phyloP scores from a whole-genome alignment of 2,113 vertebrate species.

The Sitta europaea region DNA sequence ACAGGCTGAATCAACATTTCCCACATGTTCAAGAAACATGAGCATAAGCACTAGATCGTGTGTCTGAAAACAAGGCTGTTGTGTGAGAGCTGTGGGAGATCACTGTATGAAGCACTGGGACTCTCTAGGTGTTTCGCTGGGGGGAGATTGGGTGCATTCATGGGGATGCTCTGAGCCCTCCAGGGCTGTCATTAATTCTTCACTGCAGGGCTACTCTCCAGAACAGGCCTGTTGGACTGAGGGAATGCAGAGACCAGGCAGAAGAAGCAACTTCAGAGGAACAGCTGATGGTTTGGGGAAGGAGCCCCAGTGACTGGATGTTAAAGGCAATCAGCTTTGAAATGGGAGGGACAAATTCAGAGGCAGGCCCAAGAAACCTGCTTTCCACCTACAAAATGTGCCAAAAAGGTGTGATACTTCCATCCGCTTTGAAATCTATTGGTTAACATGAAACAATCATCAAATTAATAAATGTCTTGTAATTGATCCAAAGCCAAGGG shows the following conservation, averaged over 20 bases:
- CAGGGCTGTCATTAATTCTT: neutral
- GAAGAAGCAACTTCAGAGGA: neutral
- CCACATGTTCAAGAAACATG: neutral
- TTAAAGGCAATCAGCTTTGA: neutral
- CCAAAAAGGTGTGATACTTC: neutral
- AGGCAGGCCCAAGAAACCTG: neutral
- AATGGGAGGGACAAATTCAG: neutral
- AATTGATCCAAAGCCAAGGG: neutral
- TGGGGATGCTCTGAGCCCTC: neutral
- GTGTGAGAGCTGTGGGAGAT: neutral
- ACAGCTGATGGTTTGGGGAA: neutral
- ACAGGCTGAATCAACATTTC: neutral
- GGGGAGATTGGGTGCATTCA: neutral
- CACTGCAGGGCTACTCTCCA: neutral
- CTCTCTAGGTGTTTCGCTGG: neutral
- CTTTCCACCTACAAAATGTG: neutral
- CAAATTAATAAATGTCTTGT: neutral
- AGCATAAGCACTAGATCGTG: accelerated
- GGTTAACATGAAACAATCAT: accelerated
- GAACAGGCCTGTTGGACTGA: neutral
- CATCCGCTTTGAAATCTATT: neutral
- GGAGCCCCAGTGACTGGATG: no score
- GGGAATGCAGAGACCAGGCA: neutral
- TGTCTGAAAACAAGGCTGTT: neutral
- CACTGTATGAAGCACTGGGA: neutral